Evolutionary conservation across 1,140 invertebrate genomes (phyloP).

Genomic region (Neuroterus valhalla): DNA sequence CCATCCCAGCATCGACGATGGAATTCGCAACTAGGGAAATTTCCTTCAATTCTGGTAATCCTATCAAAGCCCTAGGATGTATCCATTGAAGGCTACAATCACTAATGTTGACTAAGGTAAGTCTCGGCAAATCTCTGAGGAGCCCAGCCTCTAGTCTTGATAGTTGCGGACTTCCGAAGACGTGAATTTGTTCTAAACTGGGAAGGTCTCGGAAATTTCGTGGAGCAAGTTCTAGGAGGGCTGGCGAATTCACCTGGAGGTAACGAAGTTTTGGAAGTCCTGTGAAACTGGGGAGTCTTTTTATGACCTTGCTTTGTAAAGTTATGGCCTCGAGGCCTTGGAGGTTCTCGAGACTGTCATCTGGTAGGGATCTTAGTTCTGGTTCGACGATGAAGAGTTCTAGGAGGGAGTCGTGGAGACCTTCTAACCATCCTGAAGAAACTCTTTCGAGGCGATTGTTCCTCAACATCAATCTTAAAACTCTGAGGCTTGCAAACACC

Average conservation of each 20-base stretch:
- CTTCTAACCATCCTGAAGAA: constrained; percentile 86
- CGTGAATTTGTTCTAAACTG: constrained; percentile 84
- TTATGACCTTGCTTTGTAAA: constrained; percentile 83
- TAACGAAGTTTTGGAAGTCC: constrained; percentile 80
- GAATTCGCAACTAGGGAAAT: constrained; percentile 83
- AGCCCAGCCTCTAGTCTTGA: constrained; percentile 82
- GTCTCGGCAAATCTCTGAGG: constrained; percentile 83
- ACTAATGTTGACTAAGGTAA: constrained; percentile 85
- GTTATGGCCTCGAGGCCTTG: constrained; percentile 88
- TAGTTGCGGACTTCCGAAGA: constrained; percentile 81
- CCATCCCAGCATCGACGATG: constrained; percentile 84
- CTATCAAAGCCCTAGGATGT: constrained; percentile 84
- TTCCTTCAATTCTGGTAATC: constrained; percentile 83
- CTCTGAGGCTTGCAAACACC: constrained; percentile 83
- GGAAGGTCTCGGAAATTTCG: constrained; percentile 84
- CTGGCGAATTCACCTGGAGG: constrained; percentile 80
- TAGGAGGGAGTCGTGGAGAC: constrained; percentile 84
- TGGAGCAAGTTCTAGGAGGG: constrained; percentile 81
- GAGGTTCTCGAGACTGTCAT: constrained; percentile 84
- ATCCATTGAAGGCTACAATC: constrained; percentile 86
- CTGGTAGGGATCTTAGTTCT: constrained; percentile 84
- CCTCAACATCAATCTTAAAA: constrained; percentile 86
- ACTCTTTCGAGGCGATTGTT: constrained; percentile 89
- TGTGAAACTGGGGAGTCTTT: constrained; percentile 82
- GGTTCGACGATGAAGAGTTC: constrained; percentile 91